phyloP scores from a whole-genome alignment of 2,888 invertebrate genomes.

The Schrankia costaestrigalis region DNA sequence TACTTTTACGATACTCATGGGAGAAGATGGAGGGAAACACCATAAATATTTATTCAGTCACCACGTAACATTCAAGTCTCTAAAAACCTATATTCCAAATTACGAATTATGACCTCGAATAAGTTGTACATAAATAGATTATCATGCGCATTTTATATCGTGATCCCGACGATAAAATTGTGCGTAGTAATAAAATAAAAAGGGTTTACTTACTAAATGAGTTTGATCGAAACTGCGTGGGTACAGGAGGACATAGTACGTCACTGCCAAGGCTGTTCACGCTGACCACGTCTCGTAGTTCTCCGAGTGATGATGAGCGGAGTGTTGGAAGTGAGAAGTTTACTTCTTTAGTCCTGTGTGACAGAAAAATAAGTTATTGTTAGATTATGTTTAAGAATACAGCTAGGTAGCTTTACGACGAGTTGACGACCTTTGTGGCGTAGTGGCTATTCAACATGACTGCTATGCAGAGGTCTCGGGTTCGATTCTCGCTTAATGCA shows the following conservation, averaged over 20 bases:
- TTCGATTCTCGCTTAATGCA: too few species aligned
- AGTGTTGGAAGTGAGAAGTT: constrained; percentile 73
- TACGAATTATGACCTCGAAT: too few species aligned
- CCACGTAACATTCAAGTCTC: too few species aligned
- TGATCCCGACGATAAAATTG: constrained; percentile 3
- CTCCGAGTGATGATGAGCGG: constrained; percentile 71
- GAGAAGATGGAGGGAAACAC: too few species aligned
- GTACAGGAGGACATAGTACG: constrained; percentile 64
- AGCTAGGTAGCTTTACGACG: neutral
- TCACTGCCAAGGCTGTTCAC: constrained; percentile 67
- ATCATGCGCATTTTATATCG: too few species aligned
- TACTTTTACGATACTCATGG: too few species aligned
- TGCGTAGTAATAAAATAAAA: neutral
- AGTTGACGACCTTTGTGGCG: too few species aligned
- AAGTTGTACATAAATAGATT: too few species aligned
- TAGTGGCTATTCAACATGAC: too few species aligned
- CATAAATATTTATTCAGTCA: too few species aligned
- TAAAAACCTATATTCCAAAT: too few species aligned
- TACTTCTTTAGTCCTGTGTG: constrained; percentile 70
- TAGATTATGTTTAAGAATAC: neutral
- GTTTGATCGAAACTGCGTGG: constrained; percentile 79
- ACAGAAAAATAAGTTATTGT: neutral
- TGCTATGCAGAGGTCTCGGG: too few species aligned
- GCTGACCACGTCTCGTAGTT: constrained; percentile 69
- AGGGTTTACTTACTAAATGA: constrained; percentile 83